phyloP scores from a whole-genome alignment of 1,140 invertebrate genomes.

The Penaeus chinensis region DNA sequence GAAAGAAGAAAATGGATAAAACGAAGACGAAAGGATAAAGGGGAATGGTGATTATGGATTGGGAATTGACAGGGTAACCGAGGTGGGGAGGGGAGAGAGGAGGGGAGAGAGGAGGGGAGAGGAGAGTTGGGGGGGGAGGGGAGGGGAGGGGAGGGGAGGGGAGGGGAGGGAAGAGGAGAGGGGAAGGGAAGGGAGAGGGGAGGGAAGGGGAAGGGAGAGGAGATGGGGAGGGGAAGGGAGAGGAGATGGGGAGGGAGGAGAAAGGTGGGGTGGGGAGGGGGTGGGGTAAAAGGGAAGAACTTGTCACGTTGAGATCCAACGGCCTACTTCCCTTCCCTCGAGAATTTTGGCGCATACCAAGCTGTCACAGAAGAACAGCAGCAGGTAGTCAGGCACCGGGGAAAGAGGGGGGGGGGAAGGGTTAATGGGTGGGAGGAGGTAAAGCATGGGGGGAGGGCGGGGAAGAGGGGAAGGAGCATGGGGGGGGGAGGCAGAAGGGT shows the following conservation, averaged over 20 bases:
- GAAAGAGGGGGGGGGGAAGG: too few species aligned
- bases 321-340: too few species aligned
- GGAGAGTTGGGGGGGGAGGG: not conserved
- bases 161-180: not conserved
- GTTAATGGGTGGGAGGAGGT: not conserved
- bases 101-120: not conserved
- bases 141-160: not conserved
- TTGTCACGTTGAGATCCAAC: too few species aligned
- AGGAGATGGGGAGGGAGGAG: not conserved
- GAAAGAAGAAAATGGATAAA: not conserved
- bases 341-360: too few species aligned
- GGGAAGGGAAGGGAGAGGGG: too few species aligned
- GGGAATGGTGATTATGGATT: not conserved
- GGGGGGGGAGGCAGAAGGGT: too few species aligned
- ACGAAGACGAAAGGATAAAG: not conserved
- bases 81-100: not conserved
- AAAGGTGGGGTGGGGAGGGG: not conserved
- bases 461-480: not conserved
- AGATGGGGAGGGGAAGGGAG: not conserved
- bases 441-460: too few species aligned
- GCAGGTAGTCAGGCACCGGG: not conserved
- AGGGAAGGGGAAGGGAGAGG: not conserved
- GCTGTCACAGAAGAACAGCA: conserved; percentile 12
- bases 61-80: not conserved
- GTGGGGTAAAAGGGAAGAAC: not conserved